These are phyloP conservation scores for Palythoa grandis DNA, from an alignment of 92 coral and sea anemone species.

Conservation along the genomic window DNA sequence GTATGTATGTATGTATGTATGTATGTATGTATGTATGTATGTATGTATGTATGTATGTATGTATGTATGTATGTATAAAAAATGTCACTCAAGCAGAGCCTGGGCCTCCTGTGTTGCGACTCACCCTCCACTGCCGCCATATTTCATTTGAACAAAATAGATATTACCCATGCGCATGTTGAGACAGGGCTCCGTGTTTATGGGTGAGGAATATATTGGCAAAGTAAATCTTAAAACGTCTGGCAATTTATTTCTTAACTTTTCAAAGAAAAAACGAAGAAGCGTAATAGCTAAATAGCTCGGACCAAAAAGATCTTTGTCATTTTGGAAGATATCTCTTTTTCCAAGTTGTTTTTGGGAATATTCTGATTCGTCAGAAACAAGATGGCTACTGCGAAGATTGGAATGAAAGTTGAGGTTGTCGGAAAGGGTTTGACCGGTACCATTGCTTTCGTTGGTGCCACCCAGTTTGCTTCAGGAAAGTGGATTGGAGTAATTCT, in stretches of 20 bases:
- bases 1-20: background rate
- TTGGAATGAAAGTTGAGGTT: conserved; percentile 91
- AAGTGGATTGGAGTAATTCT: conserved; percentile 99
- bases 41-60: no score
- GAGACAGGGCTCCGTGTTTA: conserved; percentile 29
- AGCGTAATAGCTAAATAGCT: background rate
- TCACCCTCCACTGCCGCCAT: no score
- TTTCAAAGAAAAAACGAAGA: background rate
- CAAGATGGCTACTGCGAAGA: conserved; percentile 75
- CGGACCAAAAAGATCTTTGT: background rate
- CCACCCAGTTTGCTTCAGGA: conserved; percentile 96
- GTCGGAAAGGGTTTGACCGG: conserved; percentile 86
- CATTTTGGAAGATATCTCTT: background rate
- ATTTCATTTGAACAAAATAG: background rate
- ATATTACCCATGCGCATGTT: conserved; percentile 1
- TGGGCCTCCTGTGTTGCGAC: no score
- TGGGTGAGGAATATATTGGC: background rate
- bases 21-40: background rate
- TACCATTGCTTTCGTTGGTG: conserved; percentile 94
- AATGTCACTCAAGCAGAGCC: no score
- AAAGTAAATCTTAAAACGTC: no score
- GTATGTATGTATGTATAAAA: no score
- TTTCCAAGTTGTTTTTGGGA: background rate
- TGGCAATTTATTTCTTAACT: background rate
- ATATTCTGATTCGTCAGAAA: background rate